Conservation (phyloP, 2,797 vertebrate genomes). For the Cynodonichthys magdalenae region DNA sequence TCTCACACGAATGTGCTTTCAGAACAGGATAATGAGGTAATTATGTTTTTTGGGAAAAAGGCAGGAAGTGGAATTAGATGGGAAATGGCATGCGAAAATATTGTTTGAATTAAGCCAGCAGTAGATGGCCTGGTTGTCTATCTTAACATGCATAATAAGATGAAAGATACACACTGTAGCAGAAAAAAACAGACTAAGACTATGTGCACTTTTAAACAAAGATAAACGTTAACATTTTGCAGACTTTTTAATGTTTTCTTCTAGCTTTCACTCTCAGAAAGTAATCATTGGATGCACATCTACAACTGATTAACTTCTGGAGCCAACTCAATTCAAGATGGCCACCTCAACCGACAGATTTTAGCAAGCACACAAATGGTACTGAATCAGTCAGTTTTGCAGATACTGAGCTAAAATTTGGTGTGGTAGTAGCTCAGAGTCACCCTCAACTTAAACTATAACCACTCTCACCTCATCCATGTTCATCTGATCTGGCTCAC, state of each 20-base stretch:
- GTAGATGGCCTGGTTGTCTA: slow-evolving; percentile 9
- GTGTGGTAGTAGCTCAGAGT: no score
- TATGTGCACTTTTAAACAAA: background rate
- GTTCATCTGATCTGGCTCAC: slow-evolving; percentile 97
- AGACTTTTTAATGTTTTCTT: background rate
- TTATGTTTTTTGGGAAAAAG: slow-evolving; percentile 39
- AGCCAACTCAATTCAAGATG: no score
- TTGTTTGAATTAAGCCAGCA: slow-evolving; percentile 24
- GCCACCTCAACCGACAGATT: no score
- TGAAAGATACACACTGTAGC: background rate
- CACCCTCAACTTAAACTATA: no score
- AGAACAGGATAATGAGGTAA: slow-evolving; percentile 48
- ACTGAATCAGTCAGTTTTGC: no score
- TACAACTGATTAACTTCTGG: no score
- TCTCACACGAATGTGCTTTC: slow-evolving; percentile 47
- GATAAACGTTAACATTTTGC: background rate
- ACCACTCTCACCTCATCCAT: slow-evolving; percentile 94
- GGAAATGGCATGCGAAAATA: slow-evolving; percentile 42
- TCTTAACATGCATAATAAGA: slow-evolving; percentile 22
- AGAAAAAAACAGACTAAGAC: background rate
- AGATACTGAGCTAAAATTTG: no score
- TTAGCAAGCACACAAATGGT: no score
- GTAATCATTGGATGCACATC: no score
- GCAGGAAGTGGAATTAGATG: slow-evolving; percentile 41
- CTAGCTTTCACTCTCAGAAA: background rate